Evolutionary conservation across 2,888 invertebrate species (phyloP), one percentile per base, ranked within the genome.

Genomic region (Laspeyria flexula): DNA sequence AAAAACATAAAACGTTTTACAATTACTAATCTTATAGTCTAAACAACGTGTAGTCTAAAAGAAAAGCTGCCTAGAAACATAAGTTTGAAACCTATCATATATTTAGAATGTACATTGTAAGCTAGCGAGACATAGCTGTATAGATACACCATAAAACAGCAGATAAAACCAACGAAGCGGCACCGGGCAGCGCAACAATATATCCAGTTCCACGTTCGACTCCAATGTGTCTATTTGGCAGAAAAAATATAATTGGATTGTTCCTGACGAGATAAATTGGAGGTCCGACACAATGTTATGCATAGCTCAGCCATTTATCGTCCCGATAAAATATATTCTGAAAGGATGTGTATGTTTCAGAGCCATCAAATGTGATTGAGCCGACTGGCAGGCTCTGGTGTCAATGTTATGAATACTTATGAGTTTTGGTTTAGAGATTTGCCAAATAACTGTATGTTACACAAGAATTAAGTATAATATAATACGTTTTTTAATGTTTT

Each of bases 241-340:
- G 83, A 82, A 86, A 86, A 86, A 85, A 86, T 82, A 84, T 87
- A 88, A 88, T 88, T 88, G 87, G 86, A 83, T 84, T 82, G 84
- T 83, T 82, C 77, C 82, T 81, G 81, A 79, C 81, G 81, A 81
- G 75, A 86, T 85, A 86, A 85, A 86, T 85, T 86, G 83, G 76
- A 75, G 68, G 70, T 65, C 74, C 64, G 75, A 74, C 73, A 74
- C 74, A 65, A 60, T 71, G 70, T 70, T 73, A 69, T 74, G 75
- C 72, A 71, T 63, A 75, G 71, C 66, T 75, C 75, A 68, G 71
- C 66, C 74, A 73, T 77, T 78, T 77, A 76, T 77, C 73, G 77
- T 73, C 60, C 48, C 62, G 60, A 73, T 79, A 75, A 77, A 81
- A 75, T 72, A 69, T 66, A 57, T 63, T 55, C 55, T 34, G 51